These are phyloP conservation scores for Ophion costatus DNA, from an alignment of 2,888 invertebrate species.

Conservation along the genomic window DNA sequence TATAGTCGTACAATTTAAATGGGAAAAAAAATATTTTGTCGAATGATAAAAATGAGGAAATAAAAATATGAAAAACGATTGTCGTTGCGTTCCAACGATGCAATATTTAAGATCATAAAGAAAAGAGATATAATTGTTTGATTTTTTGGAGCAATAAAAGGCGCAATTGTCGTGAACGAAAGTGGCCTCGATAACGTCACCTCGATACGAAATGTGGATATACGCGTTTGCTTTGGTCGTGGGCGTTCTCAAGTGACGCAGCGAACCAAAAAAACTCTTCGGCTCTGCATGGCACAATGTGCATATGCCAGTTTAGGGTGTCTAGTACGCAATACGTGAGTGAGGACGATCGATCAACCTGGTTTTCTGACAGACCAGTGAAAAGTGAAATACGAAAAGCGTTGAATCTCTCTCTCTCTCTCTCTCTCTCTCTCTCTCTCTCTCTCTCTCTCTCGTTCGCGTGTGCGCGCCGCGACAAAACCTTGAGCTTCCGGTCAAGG, in stretches of 20 bases:
- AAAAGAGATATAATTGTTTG: too few species aligned
- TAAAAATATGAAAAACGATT: too few species aligned
- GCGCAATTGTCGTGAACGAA: neutral
- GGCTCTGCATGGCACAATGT: constrained; percentile 4
- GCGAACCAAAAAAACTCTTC: constrained; percentile 38
- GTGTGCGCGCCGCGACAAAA: constrained; percentile 32
- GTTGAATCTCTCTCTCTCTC: constrained; percentile 17
- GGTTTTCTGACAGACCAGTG: constrained; percentile 48
- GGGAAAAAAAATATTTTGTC: too few species aligned
- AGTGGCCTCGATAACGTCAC: neutral
- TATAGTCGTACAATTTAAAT: too few species aligned
- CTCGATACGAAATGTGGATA: neutral
- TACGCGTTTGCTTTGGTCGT: constrained; percentile 18
- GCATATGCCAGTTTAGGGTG: constrained; percentile 32
- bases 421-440: constrained; percentile 9
- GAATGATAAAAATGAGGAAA: too few species aligned
- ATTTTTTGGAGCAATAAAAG: too few species aligned
- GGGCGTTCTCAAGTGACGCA: constrained; percentile 40
- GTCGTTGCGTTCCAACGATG: too few species aligned
- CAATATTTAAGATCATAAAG: too few species aligned
- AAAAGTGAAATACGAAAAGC: constrained; percentile 48
- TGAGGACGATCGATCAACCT: constrained; percentile 62
- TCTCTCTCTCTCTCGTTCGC: constrained; percentile 7
- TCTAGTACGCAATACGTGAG: constrained; percentile 40
- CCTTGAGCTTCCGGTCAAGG: constrained; percentile 66